These are phyloP conservation scores for Atta cephalotes DNA, from an alignment of 1,140 invertebrate species.

Conservation along the genomic window DNA sequence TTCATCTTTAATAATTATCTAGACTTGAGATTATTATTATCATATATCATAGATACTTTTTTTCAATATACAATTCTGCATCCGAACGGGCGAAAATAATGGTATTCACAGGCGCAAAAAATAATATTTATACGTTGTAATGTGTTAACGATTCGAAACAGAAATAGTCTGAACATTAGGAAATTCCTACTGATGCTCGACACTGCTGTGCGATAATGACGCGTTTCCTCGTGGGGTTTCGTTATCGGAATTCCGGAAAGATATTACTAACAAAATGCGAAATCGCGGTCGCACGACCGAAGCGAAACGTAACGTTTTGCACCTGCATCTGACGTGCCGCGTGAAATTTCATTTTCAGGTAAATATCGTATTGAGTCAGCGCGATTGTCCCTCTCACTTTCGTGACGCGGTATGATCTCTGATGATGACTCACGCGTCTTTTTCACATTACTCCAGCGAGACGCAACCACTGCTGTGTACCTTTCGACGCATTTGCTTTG, in stretches of 20 bases:
- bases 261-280: constrained; percentile 12
- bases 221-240: constrained; percentile 35
- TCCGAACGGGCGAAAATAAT: not conserved
- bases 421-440: constrained; percentile 55
- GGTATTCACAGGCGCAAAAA: not conserved
- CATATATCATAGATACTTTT: too few relatives aligned
- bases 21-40: too few relatives aligned
- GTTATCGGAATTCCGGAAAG: constrained; percentile 67
- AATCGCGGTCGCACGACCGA: constrained; percentile 19
- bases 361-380: constrained; percentile 32
- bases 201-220: constrained; percentile 22
- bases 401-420: constrained; percentile 48
- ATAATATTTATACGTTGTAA: not conserved
- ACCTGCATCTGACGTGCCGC: not conserved
- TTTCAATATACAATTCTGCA: not conserved
- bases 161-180: not conserved
- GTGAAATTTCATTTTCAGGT: constrained; percentile 40
- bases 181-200: not conserved
- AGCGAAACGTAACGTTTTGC: not conserved
- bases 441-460: not conserved
- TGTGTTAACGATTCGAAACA: not conserved
- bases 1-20: too few relatives aligned
- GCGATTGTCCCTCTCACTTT: constrained; percentile 55
- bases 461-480: not conserved
- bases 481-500: constrained; percentile 40